These are phyloP conservation scores for Aphidius colemani DNA, from an alignment of 2,888 invertebrate genomes.

Conservation along the genomic window DNA sequence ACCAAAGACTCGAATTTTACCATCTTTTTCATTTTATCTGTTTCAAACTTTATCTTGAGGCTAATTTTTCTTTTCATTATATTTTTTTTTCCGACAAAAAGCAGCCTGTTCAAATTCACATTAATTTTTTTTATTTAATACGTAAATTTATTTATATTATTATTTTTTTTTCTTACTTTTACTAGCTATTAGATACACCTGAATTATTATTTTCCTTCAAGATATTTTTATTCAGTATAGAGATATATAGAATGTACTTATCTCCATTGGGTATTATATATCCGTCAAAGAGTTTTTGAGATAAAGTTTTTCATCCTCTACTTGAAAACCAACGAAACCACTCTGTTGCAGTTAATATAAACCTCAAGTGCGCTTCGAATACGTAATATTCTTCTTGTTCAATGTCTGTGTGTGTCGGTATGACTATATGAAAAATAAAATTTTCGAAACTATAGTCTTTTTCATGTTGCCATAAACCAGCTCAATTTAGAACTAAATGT, in stretches of 20 bases:
- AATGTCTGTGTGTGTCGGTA: neutral
- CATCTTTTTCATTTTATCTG: neutral
- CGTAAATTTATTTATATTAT: neutral
- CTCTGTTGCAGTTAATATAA: conserved; percentile 35
- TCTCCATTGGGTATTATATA: conserved; percentile 20
- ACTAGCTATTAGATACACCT: conserved; percentile 1
- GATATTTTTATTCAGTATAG: neutral
- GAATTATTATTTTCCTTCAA: conserved; percentile 9
- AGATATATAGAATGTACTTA: neutral
- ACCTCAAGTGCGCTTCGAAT: conserved; percentile 35
- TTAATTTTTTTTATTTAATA: neutral
- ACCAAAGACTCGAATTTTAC: neutral
- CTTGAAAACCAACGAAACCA: conserved; percentile 31
- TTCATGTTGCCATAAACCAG: neutral
- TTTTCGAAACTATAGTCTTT: neutral
- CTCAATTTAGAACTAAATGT: no score
- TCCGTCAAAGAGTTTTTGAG: conserved; percentile 36
- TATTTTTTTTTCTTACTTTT: neutral
- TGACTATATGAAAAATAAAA: conserved; percentile 1
- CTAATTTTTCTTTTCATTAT: conserved; percentile 1
- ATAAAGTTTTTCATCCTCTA: conserved; percentile 33
- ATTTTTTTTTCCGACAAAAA: neutral
- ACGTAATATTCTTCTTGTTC: conserved; percentile 31
- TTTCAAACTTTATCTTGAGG: neutral
- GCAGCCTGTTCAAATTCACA: neutral